A percentile compares a stretch with the other conserved stretches of the same genome.
phyloP scores from a whole-genome alignment of 2,888 invertebrate species.

The Philereme transversata region DNA sequence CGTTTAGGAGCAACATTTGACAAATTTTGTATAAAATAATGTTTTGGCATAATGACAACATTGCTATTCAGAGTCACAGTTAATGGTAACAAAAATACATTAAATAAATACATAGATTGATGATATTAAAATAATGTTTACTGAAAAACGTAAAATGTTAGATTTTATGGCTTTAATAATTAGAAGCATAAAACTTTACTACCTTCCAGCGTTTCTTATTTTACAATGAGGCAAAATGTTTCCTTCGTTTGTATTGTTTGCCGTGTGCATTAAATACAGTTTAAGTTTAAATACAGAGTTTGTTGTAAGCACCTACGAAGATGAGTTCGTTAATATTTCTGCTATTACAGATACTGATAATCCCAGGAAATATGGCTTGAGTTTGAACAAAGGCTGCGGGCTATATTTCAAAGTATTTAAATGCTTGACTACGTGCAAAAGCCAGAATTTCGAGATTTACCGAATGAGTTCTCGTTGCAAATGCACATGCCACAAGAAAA shows the following conservation, averaged over 20 bases:
- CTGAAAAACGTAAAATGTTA: too few species aligned
- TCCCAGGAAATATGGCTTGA: constrained; percentile 67
- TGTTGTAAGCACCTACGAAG: not conserved
- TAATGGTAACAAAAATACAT: too few species aligned
- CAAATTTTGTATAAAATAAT: too few species aligned
- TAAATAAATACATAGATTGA: too few species aligned
- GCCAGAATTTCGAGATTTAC: constrained; percentile 62
- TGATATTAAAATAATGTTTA: too few species aligned
- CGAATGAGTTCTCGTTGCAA: constrained; percentile 56
- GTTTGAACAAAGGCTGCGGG: constrained; percentile 52
- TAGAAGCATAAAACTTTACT: not conserved
- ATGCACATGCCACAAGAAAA: constrained; percentile 66
- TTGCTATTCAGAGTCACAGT: too few species aligned
- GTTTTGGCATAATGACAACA: too few species aligned
- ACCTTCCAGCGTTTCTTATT: constrained; percentile 4
- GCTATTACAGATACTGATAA: constrained; percentile 27
- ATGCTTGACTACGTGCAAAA: constrained; percentile 68
- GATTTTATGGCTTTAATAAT: not conserved
- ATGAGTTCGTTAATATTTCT: constrained; percentile 3
- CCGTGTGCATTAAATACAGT: constrained; percentile 7
- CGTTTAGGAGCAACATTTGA: too few species aligned
- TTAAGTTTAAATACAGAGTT: constrained; percentile 2
- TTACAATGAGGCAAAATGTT: constrained; percentile 11
- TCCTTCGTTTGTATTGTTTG: constrained; percentile 3
- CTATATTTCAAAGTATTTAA: constrained; percentile 60